Base-by-base conservation (phyloP, 1,140 invertebrate species). In the Chironomus striatipennis region DNA sequence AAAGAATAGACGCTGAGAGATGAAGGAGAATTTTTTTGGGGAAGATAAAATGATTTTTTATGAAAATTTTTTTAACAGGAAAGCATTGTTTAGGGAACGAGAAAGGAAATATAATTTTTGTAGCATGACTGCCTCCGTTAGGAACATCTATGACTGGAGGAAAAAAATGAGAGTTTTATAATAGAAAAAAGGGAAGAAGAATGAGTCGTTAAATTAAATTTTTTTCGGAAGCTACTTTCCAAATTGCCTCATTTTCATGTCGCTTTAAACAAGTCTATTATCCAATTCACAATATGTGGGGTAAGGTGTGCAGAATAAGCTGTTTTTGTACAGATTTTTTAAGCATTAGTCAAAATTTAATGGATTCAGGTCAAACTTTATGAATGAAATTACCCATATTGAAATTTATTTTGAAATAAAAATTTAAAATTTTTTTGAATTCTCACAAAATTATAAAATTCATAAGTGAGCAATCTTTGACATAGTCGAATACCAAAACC, bases 41-140 rank as follows among this genome's bases (percentile, higher is more conserved):
- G 47, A 57, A 57, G 47, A 57, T n/a, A 57, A 57, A n/a, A n/a
- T 57, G 47, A 57, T n/a, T n/a, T n/a, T 57, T 57, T 57, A n/a
- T 57, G 47, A n/a, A 57, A 12, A 57, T 57, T 57, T 5, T 57
- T 57, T n/a, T n/a, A n/a, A n/a, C n/a, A 57, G 47, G 47, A 57
- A 57, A 57, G 43, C 47, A 57, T 5, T 57, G 47, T 34, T 34
- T 34, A 15, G 12, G 47, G 12, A 57, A 57, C 12, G 47, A n/a
- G 12, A 57, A 57, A 57, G 12, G 47, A 57, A 57, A 57, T n/a
- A 57, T 4, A 57, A 12, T 57, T 57, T 57, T 57, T 10, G n/a
- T 10, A 10, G 12, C 12, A 5, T 57, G 47, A 57, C 12, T n/a
- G 47, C 47, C 47, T 57, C 47, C n/a, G 47, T 15, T n/a, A 57